Conservation (phyloP, 64 coral and sea anemone species). For the Montipora efflorescens region DNA sequence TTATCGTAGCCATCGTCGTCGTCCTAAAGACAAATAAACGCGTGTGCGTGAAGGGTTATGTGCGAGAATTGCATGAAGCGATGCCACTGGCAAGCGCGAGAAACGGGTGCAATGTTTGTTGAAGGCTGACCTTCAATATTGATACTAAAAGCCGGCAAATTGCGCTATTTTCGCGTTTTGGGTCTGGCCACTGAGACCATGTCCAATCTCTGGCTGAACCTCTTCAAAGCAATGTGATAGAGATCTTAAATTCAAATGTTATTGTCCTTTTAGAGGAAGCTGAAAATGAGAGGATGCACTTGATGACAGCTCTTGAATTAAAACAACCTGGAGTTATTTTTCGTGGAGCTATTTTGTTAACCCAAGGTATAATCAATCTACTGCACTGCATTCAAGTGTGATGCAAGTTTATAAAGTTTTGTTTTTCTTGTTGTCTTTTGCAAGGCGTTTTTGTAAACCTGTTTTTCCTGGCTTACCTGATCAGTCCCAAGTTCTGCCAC, state of each 20-base stretch:
- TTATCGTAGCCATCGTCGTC: no score
- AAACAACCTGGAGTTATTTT: constrained; percentile 93
- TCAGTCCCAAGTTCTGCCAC: constrained; percentile 98
- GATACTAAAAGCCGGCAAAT: no score
- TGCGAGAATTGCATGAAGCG: no score
- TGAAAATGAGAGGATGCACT: constrained; percentile 98
- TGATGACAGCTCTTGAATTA: constrained; percentile 97
- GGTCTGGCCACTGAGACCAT: no score
- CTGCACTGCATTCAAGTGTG: background rate
- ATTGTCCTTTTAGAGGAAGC: constrained; percentile 83
- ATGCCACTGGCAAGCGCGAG: no score
- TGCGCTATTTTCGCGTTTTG: no score
- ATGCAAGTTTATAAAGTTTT: background rate
- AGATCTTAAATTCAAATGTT: background rate
- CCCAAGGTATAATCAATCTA: constrained; percentile 73
- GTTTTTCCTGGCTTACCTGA: constrained; percentile 94
- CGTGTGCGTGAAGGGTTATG: no score
- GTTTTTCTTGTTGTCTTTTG: background rate
- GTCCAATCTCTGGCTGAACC: background rate
- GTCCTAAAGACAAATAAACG: no score
- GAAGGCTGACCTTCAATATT: no score
- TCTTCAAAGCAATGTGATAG: background rate
- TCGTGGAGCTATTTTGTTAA: constrained; percentile 72
- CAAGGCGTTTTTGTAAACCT: constrained; percentile 93
- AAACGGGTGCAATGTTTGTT: no score